Evolutionary conservation across 2,113 vertebrate species (phyloP).

Genomic region (Antigone vipio): DNA sequence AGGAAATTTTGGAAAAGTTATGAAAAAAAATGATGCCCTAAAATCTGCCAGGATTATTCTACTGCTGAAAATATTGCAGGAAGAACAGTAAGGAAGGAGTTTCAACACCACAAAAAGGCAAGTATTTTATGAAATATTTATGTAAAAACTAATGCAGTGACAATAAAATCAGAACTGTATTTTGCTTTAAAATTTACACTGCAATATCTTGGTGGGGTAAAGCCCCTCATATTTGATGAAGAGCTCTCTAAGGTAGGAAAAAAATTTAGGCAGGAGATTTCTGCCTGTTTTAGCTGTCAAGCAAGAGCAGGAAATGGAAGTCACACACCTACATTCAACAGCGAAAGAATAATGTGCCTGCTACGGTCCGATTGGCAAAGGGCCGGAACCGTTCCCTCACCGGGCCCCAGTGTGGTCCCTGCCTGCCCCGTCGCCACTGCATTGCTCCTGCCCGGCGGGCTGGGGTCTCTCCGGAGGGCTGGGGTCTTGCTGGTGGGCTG

Average conservation of each 20-base stretch:
- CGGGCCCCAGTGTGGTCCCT: neutral
- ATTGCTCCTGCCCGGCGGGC: neutral
- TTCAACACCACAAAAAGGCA: neutral
- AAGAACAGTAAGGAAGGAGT: neutral
- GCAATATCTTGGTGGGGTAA: neutral
- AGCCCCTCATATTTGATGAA: neutral
- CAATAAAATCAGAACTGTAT: neutral
- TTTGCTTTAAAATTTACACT: neutral
- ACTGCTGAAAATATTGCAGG: neutral
- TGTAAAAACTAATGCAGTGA: neutral
- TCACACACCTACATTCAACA: neutral
- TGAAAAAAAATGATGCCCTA: neutral
- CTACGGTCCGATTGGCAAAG: fast-evolving
- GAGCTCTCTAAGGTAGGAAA: neutral
- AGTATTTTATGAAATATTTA: neutral
- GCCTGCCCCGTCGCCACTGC: neutral
- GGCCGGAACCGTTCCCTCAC: neutral
- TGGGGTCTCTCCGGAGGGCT: neutral
- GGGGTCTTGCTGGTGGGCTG: neutral
- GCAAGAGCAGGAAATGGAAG: neutral
- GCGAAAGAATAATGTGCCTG: neutral
- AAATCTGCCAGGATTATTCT: neutral
- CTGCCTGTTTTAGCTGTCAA: neutral
- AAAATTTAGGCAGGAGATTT: neutral
- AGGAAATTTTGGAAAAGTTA: neutral